Conservation (phyloP, 1,140 invertebrate genomes). For the Gryon sp. region DNA sequence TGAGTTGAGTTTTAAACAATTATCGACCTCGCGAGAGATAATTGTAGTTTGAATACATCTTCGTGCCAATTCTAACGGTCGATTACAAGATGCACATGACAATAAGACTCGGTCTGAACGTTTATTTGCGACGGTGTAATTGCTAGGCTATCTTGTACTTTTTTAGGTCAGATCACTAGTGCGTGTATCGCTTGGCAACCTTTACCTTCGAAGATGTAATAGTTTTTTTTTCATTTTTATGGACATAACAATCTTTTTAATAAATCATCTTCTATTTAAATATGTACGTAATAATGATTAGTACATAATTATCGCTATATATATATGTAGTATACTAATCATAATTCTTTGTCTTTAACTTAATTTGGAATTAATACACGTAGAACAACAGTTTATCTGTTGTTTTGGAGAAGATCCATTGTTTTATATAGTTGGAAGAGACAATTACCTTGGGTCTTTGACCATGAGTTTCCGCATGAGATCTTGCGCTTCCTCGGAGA, state of each 20-base stretch:
- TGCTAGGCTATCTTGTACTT: slow-evolving; percentile 20
- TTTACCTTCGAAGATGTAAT: not conserved
- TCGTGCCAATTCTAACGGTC: slow-evolving; percentile 41
- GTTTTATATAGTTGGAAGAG: slow-evolving; percentile 19
- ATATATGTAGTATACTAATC: too few species aligned
- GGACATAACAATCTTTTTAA: too few species aligned
- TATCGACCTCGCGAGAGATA: slow-evolving; percentile 18
- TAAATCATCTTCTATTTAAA: too few species aligned
- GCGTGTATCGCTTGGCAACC: slow-evolving; percentile 16
- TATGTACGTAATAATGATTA: too few species aligned
- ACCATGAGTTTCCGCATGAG: slow-evolving; percentile 92
- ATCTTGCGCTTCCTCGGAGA: slow-evolving; percentile 90
- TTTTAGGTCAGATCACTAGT: slow-evolving; percentile 41
- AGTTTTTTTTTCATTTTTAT: too few species aligned
- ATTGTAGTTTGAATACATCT: slow-evolving; percentile 25
- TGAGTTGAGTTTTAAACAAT: slow-evolving; percentile 8
- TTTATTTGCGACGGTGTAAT: slow-evolving; percentile 29
- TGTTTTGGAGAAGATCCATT: slow-evolving; percentile 17
- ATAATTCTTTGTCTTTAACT: too few species aligned
- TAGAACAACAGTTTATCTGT: not conserved
- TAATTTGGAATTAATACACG: not conserved
- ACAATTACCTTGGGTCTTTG: slow-evolving; percentile 88
- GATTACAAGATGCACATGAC: slow-evolving; percentile 25
- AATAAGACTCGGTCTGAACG: slow-evolving; percentile 32
- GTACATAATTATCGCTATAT: too few species aligned